Percentiles rank a stretch among this genome's conserved stretches.
phyloP scores from a whole-genome alignment of 1,140 invertebrate species.

The Trichonephila clavipes region DNA sequence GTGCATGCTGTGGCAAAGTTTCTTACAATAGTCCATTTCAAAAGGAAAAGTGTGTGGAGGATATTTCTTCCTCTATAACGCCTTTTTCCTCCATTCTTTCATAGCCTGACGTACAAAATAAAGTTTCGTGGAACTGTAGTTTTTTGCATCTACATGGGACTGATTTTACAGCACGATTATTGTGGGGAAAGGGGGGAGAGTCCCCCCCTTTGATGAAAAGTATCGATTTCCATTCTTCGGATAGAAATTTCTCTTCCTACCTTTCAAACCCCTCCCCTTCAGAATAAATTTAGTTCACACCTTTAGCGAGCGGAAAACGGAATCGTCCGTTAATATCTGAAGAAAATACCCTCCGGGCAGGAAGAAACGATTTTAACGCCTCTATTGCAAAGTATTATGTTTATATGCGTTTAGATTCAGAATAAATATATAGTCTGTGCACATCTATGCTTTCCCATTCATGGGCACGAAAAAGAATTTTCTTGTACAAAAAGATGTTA shows the following conservation, averaged over 20 bases:
- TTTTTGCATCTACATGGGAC: conserved; percentile 30
- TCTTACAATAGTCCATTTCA: conserved; percentile 47
- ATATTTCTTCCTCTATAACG: not conserved
- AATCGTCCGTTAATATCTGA: conserved; percentile 65
- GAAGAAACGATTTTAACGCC: not conserved
- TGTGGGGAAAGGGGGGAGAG: not conserved
- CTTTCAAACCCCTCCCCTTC: not conserved
- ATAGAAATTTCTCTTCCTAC: conserved; percentile 27
- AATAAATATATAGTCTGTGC: not conserved
- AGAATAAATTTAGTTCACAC: conserved; percentile 61
- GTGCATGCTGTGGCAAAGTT: conserved; percentile 28
- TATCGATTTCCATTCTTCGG: conserved; percentile 64
- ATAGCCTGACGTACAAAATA: not conserved
- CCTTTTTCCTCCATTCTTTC: conserved; percentile 32
- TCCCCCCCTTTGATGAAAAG: conserved; percentile 36
- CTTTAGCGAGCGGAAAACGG: conserved; percentile 51
- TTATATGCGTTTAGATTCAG: not conserved
- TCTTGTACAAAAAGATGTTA: too few relatives aligned
- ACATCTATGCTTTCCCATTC: not conserved
- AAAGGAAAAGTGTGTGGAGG: conserved; percentile 16
- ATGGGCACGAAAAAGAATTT: not conserved
- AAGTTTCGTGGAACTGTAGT: conserved; percentile 10
- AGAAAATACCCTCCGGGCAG: conserved; percentile 59
- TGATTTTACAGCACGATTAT: conserved; percentile 58
- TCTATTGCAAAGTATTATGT: not conserved